Evolutionary conservation across 1,140 invertebrate genomes (phyloP).

Genomic region (Ephestia elutella): DNA sequence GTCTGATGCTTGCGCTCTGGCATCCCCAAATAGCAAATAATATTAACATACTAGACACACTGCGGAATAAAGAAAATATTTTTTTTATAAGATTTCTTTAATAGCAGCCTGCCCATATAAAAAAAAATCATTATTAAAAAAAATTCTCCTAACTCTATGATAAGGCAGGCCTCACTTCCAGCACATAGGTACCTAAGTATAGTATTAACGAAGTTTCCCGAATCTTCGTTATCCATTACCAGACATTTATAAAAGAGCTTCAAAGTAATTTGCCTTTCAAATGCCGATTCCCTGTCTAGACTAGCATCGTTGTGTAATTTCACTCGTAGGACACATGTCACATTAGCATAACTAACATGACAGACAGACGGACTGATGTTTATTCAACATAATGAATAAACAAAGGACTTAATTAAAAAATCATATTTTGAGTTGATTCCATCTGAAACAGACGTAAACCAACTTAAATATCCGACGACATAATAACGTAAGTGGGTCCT

Average conservation of each 20-base stretch:
- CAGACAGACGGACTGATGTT: neutral
- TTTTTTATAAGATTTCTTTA: too few relatives aligned
- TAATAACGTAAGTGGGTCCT: neutral
- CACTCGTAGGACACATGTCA: neutral
- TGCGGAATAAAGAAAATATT: too few relatives aligned
- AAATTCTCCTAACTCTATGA: too few relatives aligned
- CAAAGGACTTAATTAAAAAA: conserved; percentile 4
- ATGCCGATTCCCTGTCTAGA: neutral
- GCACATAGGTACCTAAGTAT: too few relatives aligned
- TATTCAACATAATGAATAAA: neutral
- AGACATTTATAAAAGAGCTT: neutral
- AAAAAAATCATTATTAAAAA: too few relatives aligned
- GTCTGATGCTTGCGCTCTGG: too few relatives aligned
- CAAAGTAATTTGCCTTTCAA: neutral
- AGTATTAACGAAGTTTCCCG: too few relatives aligned
- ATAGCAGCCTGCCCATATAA: too few relatives aligned
- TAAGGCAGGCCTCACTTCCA: too few relatives aligned
- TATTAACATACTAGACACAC: too few relatives aligned
- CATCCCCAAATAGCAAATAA: too few relatives aligned
- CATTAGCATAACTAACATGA: conserved; percentile 1
- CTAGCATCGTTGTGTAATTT: neutral
- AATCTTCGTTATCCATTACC: too few relatives aligned
- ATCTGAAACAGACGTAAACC: neutral
- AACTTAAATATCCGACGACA: neutral
- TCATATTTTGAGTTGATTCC: neutral